Evolutionary conservation across 2,113 vertebrate genomes (phyloP), one percentile per base, ranked within the genome.

Genomic region (Ptilorrhoa leucosticta): DNA sequence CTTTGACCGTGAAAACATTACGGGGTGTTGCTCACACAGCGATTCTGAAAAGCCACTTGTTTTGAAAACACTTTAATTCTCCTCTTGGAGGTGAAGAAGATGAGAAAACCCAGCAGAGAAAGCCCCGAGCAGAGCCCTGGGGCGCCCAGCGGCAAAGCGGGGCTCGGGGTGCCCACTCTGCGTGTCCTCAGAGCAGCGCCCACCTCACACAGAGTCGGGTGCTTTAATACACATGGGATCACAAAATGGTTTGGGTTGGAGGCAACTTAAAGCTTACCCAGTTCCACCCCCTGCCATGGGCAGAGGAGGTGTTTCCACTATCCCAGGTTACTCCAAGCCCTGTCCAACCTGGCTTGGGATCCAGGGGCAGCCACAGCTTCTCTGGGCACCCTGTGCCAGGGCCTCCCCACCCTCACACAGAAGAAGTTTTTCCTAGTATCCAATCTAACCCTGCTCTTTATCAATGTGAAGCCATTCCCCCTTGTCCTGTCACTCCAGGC

Each of bases 331-430:
- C 15, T 73, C 44, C 13, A 24, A 58, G 58, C 31, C 44, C 13
- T 1, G 0, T 17, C 15, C 60, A 89, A 0, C 27, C 44, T 65
- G 57, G 18, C 31, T 31, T 37, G 26, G 58, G 27, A 57, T 72
- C 64, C 23, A 47, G 33, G 27, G 18, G 39, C 37, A 58, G 63
- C 37, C 37, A 37, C 44, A 44, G 83, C 18, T 53, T 2, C 54
- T 61, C 39, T 39, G 63, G 31, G 18, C 4, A 50, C 0, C 11
- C 27, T 33, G 10, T n/a, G 9, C 60, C 28, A n/a, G 39, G 33
- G 24, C 13, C 5, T 68, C 3, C 0, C 6, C 45, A 68, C 13
- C 12, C 24, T 45, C n/a, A 39, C 7, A 60, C n/a, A 14, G 7
- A 68, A 26, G 28, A 45, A 17, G n/a, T 45, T 35, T n/a, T 33